Base-by-base conservation (phyloP, 2,888 invertebrate species). In the Cepaea hortensis region DNA sequence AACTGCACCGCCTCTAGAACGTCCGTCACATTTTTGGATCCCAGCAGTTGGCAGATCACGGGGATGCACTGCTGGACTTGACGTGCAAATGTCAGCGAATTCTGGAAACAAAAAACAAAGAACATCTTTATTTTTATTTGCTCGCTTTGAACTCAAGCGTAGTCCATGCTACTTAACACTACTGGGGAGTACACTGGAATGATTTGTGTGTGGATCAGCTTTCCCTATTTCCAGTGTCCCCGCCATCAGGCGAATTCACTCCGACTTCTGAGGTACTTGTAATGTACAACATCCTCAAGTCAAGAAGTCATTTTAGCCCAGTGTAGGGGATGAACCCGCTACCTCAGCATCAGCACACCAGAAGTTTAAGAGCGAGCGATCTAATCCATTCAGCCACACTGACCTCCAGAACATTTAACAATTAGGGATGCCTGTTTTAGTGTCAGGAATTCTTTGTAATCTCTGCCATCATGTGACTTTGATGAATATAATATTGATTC, bases 1-100 rank as follows among this genome's bases (percentile, higher is more conserved):
- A 98, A 97, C 87, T 97, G 96, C 55, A 98, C 97, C 0, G 98
- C 97, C 94, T 98, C 98, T 85, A 96, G 96, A 20, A 98, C 97
- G 94, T 98, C 98, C 0, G 97, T 96, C 6, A 96, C 96, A 88
- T 93, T 94, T 87, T 94, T 94, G 3, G 95, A 95, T 48, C 93
- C 93, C 18, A 98, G 95, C 92, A 98, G 95, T 46, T 96, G 96
- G 90, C 96, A 96, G 87, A 97, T 96, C n/a, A 96, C 94, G 0
- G 96, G 96, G 86, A 97, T 94, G 11, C 96, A 95, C 23, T 94
- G 93, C 89, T 96, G 95, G 23, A 96, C 93, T 84, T 95, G 94
- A 35, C 93, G 92, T 3, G 95, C 95, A 93, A 96, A 96, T 62
- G 93, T 94, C 61, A 95, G 91, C 85, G 95, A 95, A 90, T 95